Percentiles rank a stretch among this genome's conserved stretches.
These are phyloP conservation scores for Neopipo cinnamomea DNA, from an alignment of 2,113 vertebrate genomes.

Conservation along the genomic window DNA sequence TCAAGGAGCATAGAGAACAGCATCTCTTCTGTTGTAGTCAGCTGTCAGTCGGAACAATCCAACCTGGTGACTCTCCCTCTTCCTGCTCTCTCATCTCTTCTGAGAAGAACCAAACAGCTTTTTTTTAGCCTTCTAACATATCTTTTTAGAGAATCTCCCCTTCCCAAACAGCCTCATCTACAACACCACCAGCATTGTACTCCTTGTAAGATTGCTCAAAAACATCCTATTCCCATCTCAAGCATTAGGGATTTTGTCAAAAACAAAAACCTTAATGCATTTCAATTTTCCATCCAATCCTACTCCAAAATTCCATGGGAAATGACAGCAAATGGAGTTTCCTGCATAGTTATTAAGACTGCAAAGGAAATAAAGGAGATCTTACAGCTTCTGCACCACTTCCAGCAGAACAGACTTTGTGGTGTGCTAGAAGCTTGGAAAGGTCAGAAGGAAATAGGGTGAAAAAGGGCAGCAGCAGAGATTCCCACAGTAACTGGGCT, in stretches of 20 bases:
- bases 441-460: neutral
- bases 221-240: neutral
- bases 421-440: neutral
- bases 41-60: neutral
- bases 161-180: neutral
- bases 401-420: neutral
- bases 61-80: neutral
- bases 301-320: neutral
- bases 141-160: constrained; percentile 40
- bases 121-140: constrained; percentile 42
- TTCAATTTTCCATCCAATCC: neutral
- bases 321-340: neutral
- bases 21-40: neutral
- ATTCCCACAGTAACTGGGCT: neutral
- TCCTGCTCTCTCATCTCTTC: constrained; percentile 37
- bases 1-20: neutral
- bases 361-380: neutral
- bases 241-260: constrained; percentile 2
- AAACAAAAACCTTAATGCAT: neutral
- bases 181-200: constrained; percentile 38
- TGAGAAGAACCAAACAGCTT: constrained; percentile 50
- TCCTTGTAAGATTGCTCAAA: neutral
- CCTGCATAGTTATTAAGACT: neutral
- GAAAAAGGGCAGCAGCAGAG: neutral
- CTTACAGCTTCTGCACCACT: neutral